A percentile compares a stretch with the other conserved stretches of the same genome.
phyloP scores from a whole-genome alignment of 2,113 vertebrate species.

The Pseudorhombus dupliciocellatus region DNA sequence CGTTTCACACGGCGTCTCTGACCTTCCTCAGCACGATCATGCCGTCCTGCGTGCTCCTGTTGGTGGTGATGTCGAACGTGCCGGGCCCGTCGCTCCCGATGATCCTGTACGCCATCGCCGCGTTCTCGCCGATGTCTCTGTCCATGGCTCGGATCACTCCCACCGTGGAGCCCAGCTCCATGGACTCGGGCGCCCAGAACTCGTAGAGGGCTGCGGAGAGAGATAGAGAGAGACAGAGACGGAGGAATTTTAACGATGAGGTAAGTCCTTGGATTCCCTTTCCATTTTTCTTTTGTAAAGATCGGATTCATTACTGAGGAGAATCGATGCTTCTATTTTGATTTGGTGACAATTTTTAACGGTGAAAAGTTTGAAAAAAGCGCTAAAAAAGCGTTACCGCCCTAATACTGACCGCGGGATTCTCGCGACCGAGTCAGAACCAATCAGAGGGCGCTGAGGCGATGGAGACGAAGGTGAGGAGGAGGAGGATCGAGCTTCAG shows the following conservation, averaged over 20 bases:
- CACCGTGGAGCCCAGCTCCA: slow-evolving; percentile 78
- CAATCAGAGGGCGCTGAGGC: slow-evolving; percentile 38
- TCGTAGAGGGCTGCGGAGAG: slow-evolving; percentile 87
- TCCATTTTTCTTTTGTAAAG: no score
- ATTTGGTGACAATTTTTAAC: background rate
- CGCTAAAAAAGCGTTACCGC: no score
- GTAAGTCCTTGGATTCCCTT: background rate
- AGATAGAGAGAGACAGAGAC: slow-evolving; percentile 11
- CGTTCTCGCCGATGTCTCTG: slow-evolving; percentile 89
- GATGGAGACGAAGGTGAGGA: background rate
- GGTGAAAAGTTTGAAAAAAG: no score
- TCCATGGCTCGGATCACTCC: slow-evolving; percentile 90
- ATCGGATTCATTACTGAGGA: background rate
- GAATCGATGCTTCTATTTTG: background rate
- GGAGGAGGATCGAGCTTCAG: slow-evolving; percentile 33
- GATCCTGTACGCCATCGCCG: slow-evolving; percentile 90
- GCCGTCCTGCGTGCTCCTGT: slow-evolving; percentile 91
- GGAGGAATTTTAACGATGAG: background rate
- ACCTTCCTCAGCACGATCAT: slow-evolving; percentile 92
- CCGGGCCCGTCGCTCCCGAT: slow-evolving; percentile 89
- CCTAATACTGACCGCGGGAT: no score
- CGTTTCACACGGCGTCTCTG: slow-evolving; percentile 22
- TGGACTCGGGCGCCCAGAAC: slow-evolving; percentile 87
- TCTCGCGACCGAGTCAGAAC: slow-evolving; percentile 35
- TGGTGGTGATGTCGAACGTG: slow-evolving; percentile 88